Evolutionary conservation across 2,888 invertebrate species (phyloP).

Genomic region (Drosophila emarginata): DNA sequence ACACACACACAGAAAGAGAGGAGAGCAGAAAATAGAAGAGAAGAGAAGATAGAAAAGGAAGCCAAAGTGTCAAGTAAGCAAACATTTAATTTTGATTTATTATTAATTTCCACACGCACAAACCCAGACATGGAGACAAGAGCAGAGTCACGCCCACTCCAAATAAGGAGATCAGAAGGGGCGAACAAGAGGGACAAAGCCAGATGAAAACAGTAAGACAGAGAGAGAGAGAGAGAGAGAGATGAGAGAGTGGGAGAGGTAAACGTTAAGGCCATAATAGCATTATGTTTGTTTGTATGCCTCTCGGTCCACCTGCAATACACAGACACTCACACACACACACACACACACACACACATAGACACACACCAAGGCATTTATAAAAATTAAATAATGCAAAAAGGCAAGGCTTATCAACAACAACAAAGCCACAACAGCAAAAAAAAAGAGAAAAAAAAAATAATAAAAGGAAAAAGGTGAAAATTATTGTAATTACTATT

Average conservation of each 20-base stretch:
- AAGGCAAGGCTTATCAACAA: conserved; percentile 17
- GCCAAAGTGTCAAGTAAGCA: conserved; percentile 73
- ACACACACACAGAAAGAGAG: not conserved
- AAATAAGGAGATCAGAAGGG: not conserved
- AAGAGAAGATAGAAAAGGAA: conserved; percentile 22
- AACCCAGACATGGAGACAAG: conserved; percentile 9
- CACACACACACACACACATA: conserved; percentile 28
- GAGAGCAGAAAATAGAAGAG: not conserved
- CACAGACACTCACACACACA: conserved; percentile 34
- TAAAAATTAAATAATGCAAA: conserved; percentile 47
- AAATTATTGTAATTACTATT: conserved; percentile 75
- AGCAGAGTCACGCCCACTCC: conserved; percentile 12
- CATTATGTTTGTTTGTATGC: conserved; percentile 14
- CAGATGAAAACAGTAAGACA: not conserved
- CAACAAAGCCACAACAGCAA: not conserved
- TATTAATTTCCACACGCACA: conserved; percentile 67
- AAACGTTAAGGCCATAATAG: conserved; percentile 16
- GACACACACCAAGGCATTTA: conserved; percentile 20
- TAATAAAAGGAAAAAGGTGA: conserved; percentile 22
- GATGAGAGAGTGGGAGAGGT: not conserved
- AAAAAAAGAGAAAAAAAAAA: not conserved
- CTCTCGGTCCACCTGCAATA: conserved; percentile 14
- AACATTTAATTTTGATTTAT: conserved; percentile 76
- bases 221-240: not conserved
- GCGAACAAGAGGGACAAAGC: not conserved